Base-by-base conservation (phyloP, 2,888 invertebrate species). In the Mythimna loreyi region DNA sequence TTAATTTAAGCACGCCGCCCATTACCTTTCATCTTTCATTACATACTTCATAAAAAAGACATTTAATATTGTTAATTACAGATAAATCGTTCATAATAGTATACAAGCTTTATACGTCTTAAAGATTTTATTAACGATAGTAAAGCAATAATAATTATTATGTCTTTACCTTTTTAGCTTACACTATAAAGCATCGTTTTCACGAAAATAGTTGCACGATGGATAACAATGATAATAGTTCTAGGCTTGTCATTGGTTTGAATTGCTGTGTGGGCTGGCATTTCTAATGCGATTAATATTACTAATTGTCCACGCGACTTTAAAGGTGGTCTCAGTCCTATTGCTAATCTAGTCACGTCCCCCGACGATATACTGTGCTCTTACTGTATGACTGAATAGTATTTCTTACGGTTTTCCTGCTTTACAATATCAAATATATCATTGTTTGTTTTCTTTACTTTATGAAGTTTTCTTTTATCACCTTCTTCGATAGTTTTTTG, bases 321-420 rank as follows among this genome's bases (percentile, higher is more conserved):
- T 62, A 53, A 23, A 72, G 68, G 68, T 73, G 72, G 69, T 67
- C 71, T n/a, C 13, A 64, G 11, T 55, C 33, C 52, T 49, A 65
- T 74, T 62, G 30, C 13, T 36, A 67, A 55, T 66, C 62, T 62
- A 28, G 76, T 79, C 79, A 82, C 79, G 72, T 74, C 50, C 30
- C 45, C 28, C 49, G 5, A n/a, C 58, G 40, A 50, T 36, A 64
- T 62, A 68, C 53, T 60, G 50, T 62, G 19, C n/a, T n/a, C 2
- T 45, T 55, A 67, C 65, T 59, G 43, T 61, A 58, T 56, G 53
- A 71, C 28, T 47, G 16, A 56, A 63, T 53, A 67, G 59, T 72
- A 70, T 57, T 72, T 73, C 50, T 59, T 64, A 57, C 52, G 23
- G 61, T 69, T 67, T 70, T 67, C 64, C 77, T 66, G 64, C 60